Evolutionary conservation across 2,113 vertebrate genomes (phyloP), one percentile per base, ranked within the genome.

Genomic region (Carettochelys insculpta): DNA sequence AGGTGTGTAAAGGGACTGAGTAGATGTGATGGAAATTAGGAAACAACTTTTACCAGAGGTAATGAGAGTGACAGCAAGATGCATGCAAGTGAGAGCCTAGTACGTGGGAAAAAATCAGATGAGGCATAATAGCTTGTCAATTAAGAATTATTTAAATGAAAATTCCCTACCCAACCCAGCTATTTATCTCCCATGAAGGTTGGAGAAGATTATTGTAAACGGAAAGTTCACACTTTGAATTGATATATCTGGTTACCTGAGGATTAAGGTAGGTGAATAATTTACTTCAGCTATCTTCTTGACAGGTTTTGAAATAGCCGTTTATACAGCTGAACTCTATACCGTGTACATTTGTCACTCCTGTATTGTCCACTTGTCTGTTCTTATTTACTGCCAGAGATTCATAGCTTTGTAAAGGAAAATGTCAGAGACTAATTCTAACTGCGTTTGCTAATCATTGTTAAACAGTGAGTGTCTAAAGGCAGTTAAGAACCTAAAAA

Each of bases 271-370:
- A 91, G 54, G 85, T 80, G 58, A 91, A 47, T 87, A 83, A 96
- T 95, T 87, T 90, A 56, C 86, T 92, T 87, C 65, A 94, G 91
- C 50, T 83, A 68, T 89, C 94, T 92, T 90, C 80, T 81, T 91
- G 88, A 85, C 56, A 89, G 86, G 54, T 94, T 95, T 93, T 96
- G 56, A 95, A 95, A 92, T 3, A 96, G 45, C 88, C 86, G 86
- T 83, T 93, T 83, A 73, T 50, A 53, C 78, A 50, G 81, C 56
- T 86, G 86, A 96, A 89, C 86, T 91, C 78, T 85, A 80, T 31
- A 38, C 25, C 5, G 75, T 61, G 87, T 10, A 7, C 85, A 89
- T 95, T 94, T 95, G 92, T 96, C 88, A 92, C n/a, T 88, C 77
- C 82, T 56, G 29, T 73, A 73, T 52, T 87, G 82, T 52, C 56